Evolutionary conservation across 2,113 vertebrate species (phyloP), one percentile per base, ranked within the genome.

Genomic region (Rhinopomastus cyanomelas): DNA sequence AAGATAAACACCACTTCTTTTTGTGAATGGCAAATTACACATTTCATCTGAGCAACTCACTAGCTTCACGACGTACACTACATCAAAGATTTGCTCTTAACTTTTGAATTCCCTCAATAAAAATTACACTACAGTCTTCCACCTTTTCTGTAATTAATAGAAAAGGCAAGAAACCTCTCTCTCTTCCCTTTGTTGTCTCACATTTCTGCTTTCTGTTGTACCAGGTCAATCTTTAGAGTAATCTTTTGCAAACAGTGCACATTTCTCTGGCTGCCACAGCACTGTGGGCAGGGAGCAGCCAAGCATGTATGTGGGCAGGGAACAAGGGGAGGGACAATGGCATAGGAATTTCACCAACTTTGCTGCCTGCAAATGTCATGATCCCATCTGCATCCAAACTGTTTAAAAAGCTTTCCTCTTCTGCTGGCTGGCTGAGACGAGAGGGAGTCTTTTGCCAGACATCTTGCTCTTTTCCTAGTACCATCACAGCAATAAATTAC

Each of bases 241-340:
- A 53, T 56, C 26, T 53, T 69, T 29, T 32, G 73, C 46, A 67
- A 83, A 52, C 53, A 68, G 69, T 78, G 59, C 2, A 1, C 71
- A 73, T 68, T 86, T 32, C 56, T 12, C 34, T 9, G 60, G 7
- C 72, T 83, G 68, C 59, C 18, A 4, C 61, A 77, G 89, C n/a
- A 19, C 62, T 2, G 5, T 9, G 62, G 32, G 77, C 68, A 74
- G 69, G 80, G 88, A 95, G 84, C 94, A 95, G 94, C 88, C 39
- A 29, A 80, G 72, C 73, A 64, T 71, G 92, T 88, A 91, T 73
- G 90, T 93, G 92, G 92, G 69, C 80, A 90, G 23, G 55, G 90
- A 88, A 74, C 68, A 62, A 65, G 52, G 46, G 66, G 44, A 75
- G 51, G 59, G 39, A 74, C 36, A n/a, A 17, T 26, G 39, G 76